Conservation (phyloP, 2,888 invertebrate species). For the Entomobrya multifasciata region DNA sequence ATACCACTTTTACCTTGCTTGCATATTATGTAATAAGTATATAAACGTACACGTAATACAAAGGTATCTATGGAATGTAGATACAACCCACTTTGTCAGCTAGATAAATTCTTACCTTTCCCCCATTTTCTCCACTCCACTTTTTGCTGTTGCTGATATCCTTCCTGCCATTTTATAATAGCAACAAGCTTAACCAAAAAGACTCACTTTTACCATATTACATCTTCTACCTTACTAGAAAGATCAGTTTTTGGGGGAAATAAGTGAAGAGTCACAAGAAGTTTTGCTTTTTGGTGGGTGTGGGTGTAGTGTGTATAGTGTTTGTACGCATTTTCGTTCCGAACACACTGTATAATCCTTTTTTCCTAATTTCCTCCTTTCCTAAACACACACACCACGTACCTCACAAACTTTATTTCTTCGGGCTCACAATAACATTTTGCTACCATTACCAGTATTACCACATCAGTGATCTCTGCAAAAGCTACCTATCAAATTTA, state of each 20-base stretch:
- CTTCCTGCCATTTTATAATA: not conserved
- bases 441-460: constrained; percentile 32
- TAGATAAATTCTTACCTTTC: constrained; percentile 28
- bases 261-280: too few species aligned
- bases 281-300: too few species aligned
- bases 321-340: not conserved
- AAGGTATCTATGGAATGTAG: not conserved
- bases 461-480: constrained; percentile 24
- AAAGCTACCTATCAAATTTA: constrained; percentile 19
- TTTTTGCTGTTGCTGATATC: not conserved
- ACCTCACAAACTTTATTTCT: constrained; percentile 25
- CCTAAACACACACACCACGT: too few species aligned
- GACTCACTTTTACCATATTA: too few species aligned
- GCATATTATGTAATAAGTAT: too few species aligned
- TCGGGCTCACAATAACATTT: constrained; percentile 43
- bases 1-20: too few species aligned
- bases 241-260: too few species aligned
- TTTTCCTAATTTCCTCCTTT: not conserved
- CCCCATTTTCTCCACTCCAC: not conserved
- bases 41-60: too few species aligned
- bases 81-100: not conserved
- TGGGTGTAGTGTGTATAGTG: not conserved
- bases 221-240: too few species aligned
- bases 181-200: not conserved
- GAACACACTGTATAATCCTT: not conserved